A percentile compares a stretch with the other conserved stretches of the same genome.
phyloP scores from a whole-genome alignment of 2,797 vertebrate species.

The Tangara arthus region DNA sequence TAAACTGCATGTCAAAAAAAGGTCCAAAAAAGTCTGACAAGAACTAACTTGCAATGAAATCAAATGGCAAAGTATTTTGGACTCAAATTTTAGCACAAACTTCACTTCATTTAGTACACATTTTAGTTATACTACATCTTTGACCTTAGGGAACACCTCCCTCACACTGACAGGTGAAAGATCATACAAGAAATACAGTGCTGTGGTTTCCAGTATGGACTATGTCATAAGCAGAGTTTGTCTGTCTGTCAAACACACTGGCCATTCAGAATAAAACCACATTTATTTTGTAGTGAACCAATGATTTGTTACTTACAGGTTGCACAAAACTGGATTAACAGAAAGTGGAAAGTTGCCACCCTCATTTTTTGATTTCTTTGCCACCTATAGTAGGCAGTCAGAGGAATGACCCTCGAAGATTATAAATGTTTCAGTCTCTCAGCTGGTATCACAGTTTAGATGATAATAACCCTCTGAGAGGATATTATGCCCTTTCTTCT shows the following conservation, averaged over 20 bases:
- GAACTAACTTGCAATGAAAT: not conserved
- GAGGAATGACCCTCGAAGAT: rapidly evolving
- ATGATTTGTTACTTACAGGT: not conserved
- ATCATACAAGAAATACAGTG: not conserved
- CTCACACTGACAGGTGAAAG: not conserved
- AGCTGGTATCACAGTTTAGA: not conserved
- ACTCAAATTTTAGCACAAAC: not conserved
- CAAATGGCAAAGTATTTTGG: not conserved
- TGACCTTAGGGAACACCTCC: not conserved
- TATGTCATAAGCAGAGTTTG: not conserved
- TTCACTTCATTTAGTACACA: not conserved
- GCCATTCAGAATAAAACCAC: not conserved
- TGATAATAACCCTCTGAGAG: rapidly evolving
- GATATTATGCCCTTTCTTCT: rapidly evolving
- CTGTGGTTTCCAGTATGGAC: not conserved
- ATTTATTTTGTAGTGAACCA: not conserved
- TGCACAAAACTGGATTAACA: not conserved
- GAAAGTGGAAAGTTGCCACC: not conserved
- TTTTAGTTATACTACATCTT: not conserved
- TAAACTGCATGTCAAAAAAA: not conserved
- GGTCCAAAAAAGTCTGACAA: not conserved
- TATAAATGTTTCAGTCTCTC: not conserved
- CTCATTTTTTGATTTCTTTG: not conserved
- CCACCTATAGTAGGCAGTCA: not conserved
- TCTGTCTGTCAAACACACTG: not conserved